Base-by-base conservation (phyloP, 2,888 invertebrate genomes). In the Prosopocoilus inquinatus region DNA sequence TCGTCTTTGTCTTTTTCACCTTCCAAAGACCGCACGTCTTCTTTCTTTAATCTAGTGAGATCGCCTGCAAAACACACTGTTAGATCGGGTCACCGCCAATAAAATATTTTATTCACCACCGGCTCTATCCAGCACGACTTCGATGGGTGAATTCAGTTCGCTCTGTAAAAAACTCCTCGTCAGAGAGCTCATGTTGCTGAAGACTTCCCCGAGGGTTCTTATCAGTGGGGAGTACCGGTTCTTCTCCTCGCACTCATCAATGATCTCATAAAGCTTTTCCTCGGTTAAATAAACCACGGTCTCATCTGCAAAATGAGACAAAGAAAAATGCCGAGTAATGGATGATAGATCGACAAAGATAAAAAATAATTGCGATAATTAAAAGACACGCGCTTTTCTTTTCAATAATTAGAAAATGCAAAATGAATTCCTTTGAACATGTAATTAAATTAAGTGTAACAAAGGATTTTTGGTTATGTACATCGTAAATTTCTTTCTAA, bases 1-100 rank as follows among this genome's bases (percentile, higher is more conserved):
- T 89, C 87, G 71, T 94, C 94, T 77, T 94, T 94, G 67, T 95
- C 94, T 61, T 87, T 84, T 72, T 94, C 94, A 49, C 85, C 87
- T 72, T 89, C 89, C 55, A 89, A 76, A 5, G 85, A 82, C 50
- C 88, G 78, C n/a, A 87, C 80, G 60, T 88, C 86, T 75, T 90
- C 89, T 71, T 90, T 90, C 66, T 85, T 86, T 57, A 84, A 71
- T 61, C 80, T 80, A 41, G 78, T 78, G 1, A 85, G 75, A 61
- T 82, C 80, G 53, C 75, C 75, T 53, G 74, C 57, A 50, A 74
- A 41, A 28, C n/a, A 28, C 5, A 28, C 5, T 28, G 36, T 1
- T 36, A 11, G 4, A 36, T 9, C 3, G 9, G 9, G 12, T 12
- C 9, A 4, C 36, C 36, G 1, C 36, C 1, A 36, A 7, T 36